Conservation (phyloP, 2,113 vertebrate species). For the Hemiprocne comata region DNA sequence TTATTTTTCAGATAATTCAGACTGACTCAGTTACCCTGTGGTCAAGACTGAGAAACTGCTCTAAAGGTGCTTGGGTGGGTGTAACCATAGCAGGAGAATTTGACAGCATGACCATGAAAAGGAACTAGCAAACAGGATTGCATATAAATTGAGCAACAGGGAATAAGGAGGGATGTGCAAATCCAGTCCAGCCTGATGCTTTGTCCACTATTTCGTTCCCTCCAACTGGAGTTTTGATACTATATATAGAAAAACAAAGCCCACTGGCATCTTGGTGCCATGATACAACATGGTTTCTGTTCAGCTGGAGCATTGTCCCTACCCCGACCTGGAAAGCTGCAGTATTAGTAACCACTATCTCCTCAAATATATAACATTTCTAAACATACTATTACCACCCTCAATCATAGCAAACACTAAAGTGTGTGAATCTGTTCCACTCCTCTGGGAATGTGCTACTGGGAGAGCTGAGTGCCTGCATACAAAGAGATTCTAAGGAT, state of each 20-base stretch:
- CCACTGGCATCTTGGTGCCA: background rate
- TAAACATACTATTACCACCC: background rate
- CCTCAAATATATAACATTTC: background rate
- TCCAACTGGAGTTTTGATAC: background rate
- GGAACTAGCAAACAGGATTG: background rate
- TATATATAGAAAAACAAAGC: background rate
- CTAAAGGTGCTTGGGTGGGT: background rate
- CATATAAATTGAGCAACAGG: background rate
- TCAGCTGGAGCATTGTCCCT: background rate
- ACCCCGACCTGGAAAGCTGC: background rate
- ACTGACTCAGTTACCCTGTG: background rate
- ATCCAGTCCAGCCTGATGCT: background rate
- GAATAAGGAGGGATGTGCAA: background rate
- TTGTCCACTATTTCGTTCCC: background rate
- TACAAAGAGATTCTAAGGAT: background rate
- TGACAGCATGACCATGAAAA: background rate
- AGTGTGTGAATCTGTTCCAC: background rate
- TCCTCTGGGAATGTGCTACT: background rate
- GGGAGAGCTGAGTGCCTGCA: background rate
- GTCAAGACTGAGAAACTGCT: constrained; percentile 34
- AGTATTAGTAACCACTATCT: background rate
- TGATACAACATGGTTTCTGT: background rate
- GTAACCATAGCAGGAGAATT: background rate
- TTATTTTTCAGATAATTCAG: constrained; percentile 45
- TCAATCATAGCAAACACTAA: background rate